Percentiles rank a stretch among this genome's conserved stretches.
These are phyloP conservation scores for Norana najaformis DNA, from an alignment of 2,888 invertebrate genomes.

Conservation along the genomic window DNA sequence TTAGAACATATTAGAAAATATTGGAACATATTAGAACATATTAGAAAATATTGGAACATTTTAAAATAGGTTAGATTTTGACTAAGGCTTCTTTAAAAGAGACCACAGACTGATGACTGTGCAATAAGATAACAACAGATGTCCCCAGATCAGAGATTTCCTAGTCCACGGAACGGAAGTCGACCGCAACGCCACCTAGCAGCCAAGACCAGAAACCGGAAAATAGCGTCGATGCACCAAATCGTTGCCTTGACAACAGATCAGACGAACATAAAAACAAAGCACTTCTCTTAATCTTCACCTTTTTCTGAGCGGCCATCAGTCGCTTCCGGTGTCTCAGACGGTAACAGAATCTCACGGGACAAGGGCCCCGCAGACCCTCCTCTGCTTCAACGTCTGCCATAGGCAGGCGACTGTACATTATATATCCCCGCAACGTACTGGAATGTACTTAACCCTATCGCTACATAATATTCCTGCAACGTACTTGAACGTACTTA, in stretches of 20 bases:
- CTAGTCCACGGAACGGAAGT: background rate
- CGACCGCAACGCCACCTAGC: background rate
- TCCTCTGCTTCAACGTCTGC: background rate
- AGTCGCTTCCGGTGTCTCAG: background rate
- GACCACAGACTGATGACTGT: no score
- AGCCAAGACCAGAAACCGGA: background rate
- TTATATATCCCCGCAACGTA: background rate
- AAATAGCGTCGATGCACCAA: no score
- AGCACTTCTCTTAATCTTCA: background rate
- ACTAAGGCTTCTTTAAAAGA: no score
- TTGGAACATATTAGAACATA: no score
- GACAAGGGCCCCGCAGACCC: background rate
- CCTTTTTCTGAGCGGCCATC: background rate
- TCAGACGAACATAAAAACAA: background rate
- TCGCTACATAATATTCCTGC: no score
- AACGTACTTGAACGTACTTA: no score
- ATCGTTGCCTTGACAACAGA: background rate
- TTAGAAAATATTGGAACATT: no score
- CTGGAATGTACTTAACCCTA: background rate
- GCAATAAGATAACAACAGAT: no score
- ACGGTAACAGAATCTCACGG: background rate
- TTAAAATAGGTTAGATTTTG: no score
- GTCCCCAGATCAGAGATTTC: no score
- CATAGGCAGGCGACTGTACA: background rate
- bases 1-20: no score